These are phyloP conservation scores for Drosophila triauraria DNA, from an alignment of 1,140 invertebrate genomes.

Conservation along the genomic window DNA sequence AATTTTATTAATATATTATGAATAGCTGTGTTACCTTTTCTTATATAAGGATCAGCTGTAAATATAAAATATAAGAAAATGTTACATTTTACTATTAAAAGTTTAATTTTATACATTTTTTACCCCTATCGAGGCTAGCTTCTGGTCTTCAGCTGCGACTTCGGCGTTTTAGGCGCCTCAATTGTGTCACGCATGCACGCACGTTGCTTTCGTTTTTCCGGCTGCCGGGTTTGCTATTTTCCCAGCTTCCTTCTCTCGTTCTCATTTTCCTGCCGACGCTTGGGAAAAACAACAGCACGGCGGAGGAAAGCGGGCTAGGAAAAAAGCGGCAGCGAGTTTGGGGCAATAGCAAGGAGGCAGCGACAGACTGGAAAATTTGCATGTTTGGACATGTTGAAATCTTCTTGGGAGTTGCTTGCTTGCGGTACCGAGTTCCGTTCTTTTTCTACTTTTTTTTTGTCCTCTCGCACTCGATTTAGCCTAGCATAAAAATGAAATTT, in stretches of 20 bases:
- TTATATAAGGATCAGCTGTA: no score
- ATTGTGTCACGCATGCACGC: constrained; percentile 83
- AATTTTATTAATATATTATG: no score
- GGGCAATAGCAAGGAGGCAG: constrained; percentile 48
- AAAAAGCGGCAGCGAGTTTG: constrained; percentile 10
- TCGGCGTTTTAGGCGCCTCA: constrained; percentile 74
- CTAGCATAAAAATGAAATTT: constrained; percentile 71
- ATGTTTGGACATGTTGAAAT: constrained; percentile 83
- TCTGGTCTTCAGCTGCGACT: constrained; percentile 24
- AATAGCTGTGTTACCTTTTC: no score
- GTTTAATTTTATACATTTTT: no score
- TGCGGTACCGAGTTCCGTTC: constrained; percentile 42
- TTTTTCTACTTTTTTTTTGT: constrained; percentile 12
- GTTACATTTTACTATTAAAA: no score
- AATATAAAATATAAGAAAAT: no score
- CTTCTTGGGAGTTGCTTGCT: constrained; percentile 73
- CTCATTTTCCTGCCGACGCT: constrained; percentile 33
- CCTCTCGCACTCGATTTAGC: constrained; percentile 41
- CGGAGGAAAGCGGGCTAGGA: constrained; percentile 20
- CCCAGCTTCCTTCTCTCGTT: constrained; percentile 52
- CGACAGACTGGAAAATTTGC: constrained; percentile 84
- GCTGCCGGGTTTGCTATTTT: constrained; percentile 80
- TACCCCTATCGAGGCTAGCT: background rate
- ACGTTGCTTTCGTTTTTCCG: constrained; percentile 82
- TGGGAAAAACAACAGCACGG: constrained; percentile 51